Evolutionary conservation across 1,140 invertebrate species (phyloP).

Genomic region (Hetaerina americana): DNA sequence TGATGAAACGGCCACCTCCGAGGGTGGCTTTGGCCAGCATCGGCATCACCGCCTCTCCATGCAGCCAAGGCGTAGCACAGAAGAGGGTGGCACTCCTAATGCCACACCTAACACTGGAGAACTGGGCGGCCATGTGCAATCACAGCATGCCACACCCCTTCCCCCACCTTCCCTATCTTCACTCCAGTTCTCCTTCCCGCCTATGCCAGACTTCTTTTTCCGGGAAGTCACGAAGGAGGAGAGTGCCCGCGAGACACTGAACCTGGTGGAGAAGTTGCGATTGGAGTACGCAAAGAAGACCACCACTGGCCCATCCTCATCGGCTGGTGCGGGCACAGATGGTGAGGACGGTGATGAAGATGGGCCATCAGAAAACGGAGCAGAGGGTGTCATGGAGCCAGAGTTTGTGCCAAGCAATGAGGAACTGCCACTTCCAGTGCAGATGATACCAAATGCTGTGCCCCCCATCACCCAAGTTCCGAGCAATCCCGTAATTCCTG

Average conservation of each 20-base stretch:
- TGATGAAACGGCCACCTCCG: conserved; percentile 39
- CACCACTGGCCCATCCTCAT: conserved; percentile 30
- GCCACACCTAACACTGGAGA: too few species aligned
- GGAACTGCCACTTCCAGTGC: neutral
- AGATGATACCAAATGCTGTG: neutral
- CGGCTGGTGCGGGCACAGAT: conserved; percentile 23
- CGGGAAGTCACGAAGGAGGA: conserved; percentile 68
- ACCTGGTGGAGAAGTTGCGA: conserved; percentile 62
- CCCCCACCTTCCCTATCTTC: conserved; percentile 49
- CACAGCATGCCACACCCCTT: conserved; percentile 30
- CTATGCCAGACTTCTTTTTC: conserved; percentile 39
- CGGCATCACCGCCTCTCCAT: neutral
- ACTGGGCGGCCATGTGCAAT: conserved; percentile 2
- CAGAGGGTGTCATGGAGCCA: neutral
- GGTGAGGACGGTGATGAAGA: conserved; percentile 19
- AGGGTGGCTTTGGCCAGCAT: conserved; percentile 40
- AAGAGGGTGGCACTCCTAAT: neutral
- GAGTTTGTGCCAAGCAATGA: neutral
- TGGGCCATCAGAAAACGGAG: conserved; percentile 11
- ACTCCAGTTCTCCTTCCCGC: conserved; percentile 15
- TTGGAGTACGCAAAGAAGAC: conserved; percentile 51
- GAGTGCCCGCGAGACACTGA: conserved; percentile 56
- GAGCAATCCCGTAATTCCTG: neutral
- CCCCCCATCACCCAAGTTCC: neutral
- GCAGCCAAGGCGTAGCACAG: neutral